These are phyloP conservation scores for Anas platyrhynchos DNA, from an alignment of 2,113 vertebrate genomes.

Conservation along the genomic window DNA sequence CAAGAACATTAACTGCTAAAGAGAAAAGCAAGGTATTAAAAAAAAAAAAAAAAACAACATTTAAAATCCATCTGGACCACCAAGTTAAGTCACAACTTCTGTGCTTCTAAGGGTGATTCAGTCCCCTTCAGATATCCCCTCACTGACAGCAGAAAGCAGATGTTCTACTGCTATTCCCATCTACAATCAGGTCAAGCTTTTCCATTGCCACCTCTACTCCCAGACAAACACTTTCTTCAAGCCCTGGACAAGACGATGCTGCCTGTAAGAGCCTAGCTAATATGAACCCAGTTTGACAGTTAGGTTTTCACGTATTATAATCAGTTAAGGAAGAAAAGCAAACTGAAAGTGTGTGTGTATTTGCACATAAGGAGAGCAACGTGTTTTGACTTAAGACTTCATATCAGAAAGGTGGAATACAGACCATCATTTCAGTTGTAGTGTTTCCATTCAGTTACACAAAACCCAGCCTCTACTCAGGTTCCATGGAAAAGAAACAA, in stretches of 20 bases:
- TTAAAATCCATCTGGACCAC: neutral
- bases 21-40: neutral
- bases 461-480: neutral
- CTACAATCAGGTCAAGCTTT: neutral
- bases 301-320: neutral
- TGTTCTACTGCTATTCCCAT: neutral
- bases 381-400: neutral
- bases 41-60: neutral
- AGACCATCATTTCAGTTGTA: neutral
- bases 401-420: neutral
- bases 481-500: constrained; percentile 42
- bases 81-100: neutral
- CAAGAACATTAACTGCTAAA: neutral
- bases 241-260: neutral
- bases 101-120: neutral
- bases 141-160: fast-evolving
- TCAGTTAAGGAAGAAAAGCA: neutral
- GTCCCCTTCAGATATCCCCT: neutral
- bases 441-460: neutral
- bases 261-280: neutral
- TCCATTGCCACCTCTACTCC: neutral
- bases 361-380: fast-evolving
- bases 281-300: neutral
- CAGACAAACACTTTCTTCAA: neutral
- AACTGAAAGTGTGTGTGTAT: neutral